A percentile compares a stretch with the other conserved stretches of the same genome.
These are phyloP conservation scores for Epinephelus coioides DNA, from an alignment of 2,797 vertebrate genomes.

Conservation along the genomic window DNA sequence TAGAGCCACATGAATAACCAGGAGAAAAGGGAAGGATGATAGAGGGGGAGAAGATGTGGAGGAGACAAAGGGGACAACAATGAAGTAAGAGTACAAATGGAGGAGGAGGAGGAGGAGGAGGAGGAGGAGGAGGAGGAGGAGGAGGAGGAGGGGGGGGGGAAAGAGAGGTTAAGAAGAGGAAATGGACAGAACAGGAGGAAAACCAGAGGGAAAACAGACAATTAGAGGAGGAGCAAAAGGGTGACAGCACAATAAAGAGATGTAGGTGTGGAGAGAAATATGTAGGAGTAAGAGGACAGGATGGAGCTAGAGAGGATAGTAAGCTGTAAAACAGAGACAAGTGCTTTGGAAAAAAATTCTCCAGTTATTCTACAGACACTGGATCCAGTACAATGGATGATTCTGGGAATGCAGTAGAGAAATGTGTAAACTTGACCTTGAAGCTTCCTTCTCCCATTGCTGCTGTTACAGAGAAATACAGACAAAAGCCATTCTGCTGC, in stretches of 20 bases:
- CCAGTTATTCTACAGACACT: neutral
- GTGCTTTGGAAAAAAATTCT: neutral
- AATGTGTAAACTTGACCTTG: slow-evolving; percentile 32
- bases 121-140: neutral
- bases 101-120: neutral
- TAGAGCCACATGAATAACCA: neutral
- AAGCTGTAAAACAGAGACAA: neutral
- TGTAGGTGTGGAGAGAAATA: neutral
- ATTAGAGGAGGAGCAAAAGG: neutral
- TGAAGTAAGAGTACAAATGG: neutral
- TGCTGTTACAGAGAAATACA: neutral
- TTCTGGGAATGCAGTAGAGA: slow-evolving; percentile 8
- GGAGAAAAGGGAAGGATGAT: neutral
- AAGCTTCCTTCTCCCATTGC: neutral
- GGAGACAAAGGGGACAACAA: neutral
- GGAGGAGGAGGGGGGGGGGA: neutral
- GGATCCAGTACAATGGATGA: neutral
- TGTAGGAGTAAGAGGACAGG: neutral
- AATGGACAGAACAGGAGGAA: neutral
- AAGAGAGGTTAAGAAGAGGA: neutral
- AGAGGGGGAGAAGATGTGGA: neutral
- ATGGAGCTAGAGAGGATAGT: neutral
- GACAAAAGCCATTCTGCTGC: neutral
- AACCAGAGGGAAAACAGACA: neutral
- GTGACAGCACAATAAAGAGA: neutral